Base-by-base conservation (phyloP, 92 coral and sea anemone species). In the Pocillopora grandis region DNA sequence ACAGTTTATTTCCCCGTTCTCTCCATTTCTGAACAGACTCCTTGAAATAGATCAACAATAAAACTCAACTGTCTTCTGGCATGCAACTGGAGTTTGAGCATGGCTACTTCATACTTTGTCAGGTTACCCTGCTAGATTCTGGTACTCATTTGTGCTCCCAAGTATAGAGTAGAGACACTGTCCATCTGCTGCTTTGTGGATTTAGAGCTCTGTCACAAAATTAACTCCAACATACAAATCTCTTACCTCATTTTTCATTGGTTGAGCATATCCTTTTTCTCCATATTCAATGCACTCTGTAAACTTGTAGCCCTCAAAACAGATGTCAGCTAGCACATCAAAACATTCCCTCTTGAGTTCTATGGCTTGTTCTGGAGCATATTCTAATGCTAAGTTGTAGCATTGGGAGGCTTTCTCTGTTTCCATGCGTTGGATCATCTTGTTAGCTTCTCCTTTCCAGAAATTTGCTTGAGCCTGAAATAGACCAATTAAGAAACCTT, bases 1-100 rank as follows among this genome's bases (percentile, higher is more conserved):
- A 80, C 78, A 94, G 82, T 48, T 90, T 88, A 68, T 94, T 94
- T 42, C 98, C 98, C 33, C 94, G 88, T 62, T 90, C 89, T 56
- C 91, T 90, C 98, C 98, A 94, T 74, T 83, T 87, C n/a, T 82
- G 80, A 21, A 95, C 91, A 42, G 72, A 83, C 9, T 33, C 88
- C 98, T 94, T 56, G 2, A 11, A 12, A 37, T 1, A 69, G 10
- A 12, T 59, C 14, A 59, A 59, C 62, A 59, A 7, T 59, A 33
- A 70, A 37, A 37, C 21, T 21, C 75, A n/a, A 3, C 52, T 1
- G 52, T 42, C 52, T 42, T 42, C 52, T 42, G 8, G 52, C 52
- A 42, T 42, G 52, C 52, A 42, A 42, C 52, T 42, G 52, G 52
- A 42, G 52, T 7, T 42, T 42, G 8, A 42, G 52, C 52, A 42